Conservation (phyloP, 2,797 vertebrate genomes). For the Lutjanus campechanus region DNA sequence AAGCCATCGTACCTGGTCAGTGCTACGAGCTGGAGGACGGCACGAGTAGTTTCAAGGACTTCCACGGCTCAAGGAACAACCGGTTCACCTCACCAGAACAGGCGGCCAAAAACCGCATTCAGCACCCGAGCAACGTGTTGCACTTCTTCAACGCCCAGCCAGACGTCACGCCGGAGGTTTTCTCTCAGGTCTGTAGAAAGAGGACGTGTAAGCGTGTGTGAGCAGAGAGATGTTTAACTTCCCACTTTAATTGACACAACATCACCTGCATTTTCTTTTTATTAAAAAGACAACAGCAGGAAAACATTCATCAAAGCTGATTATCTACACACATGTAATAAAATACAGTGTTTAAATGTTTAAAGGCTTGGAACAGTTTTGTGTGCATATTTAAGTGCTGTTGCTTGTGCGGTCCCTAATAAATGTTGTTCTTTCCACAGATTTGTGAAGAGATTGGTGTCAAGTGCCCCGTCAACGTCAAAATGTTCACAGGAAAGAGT, state of each 20-base stretch:
- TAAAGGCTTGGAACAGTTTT: no score
- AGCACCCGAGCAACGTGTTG: conserved; percentile 96
- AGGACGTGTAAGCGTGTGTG: accelerated
- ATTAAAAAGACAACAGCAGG: no score
- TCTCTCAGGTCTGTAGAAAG: conserved; percentile 87
- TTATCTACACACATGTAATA: no score
- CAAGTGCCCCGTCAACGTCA: conserved; percentile 91
- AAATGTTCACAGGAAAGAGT: conserved; percentile 97
- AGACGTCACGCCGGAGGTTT: conserved; percentile 91
- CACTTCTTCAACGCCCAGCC: conserved; percentile 97
- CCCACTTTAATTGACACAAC: no score
- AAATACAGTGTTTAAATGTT: no score
- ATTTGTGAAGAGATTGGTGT: conserved; percentile 93
- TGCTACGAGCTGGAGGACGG: conserved; percentile 94
- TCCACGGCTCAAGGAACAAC: conserved; percentile 95
- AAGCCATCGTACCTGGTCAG: conserved; percentile 95
- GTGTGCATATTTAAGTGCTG: not conserved
- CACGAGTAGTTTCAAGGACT: conserved; percentile 94
- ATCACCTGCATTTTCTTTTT: no score
- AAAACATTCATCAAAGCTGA: no score
- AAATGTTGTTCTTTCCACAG: conserved; percentile 68
- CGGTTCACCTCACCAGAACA: conserved; percentile 95
- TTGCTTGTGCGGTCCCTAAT: no score
- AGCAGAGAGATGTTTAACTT: no score
- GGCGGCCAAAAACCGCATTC: conserved; percentile 96